Base-by-base conservation (phyloP, 2,888 invertebrate genomes). In the Ichneumoninae sp. region DNA sequence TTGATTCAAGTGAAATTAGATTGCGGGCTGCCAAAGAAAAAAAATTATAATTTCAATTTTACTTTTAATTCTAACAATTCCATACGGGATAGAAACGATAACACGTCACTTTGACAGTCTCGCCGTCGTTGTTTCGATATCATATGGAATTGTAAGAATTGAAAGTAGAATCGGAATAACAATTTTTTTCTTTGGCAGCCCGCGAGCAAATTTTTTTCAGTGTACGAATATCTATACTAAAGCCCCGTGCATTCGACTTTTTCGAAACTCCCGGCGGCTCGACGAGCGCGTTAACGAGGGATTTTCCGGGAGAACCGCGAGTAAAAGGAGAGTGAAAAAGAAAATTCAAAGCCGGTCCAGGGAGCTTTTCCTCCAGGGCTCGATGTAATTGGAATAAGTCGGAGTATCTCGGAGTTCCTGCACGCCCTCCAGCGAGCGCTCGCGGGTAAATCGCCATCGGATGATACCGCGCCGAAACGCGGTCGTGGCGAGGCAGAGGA, bases 311-410 rank as follows among this genome's bases (percentile, higher is more conserved):
- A 19, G 74, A 63, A 74, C 22, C 47, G 68, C 47, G 3, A 22
- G 36, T 69, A 50, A 70, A 47, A 33, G 70, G 54, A 16, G 50
- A 36, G 40, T 52, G 57, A 52, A 75, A 44, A 65, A 66, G 5
- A 50, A 50, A 10, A 30, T 2, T 54, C 50, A 71, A 70, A 63
- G 22, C 52, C 54, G 13, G 3, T 13, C 4, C 54, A 50, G 52
- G 16, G 30, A 40, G 57, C 57, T 50, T 68, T 77, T 73, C 47
- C 19, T n/a, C 52, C 36, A 40, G 40, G n/a, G 74, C 40, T 69
- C 85, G 68, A 79, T 80, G 79, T 85, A 82, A 79, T 85, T 85
- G 82, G 82, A 68, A 79, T 68, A 73, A 85, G 60, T 63, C 57
- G 8, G 22, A 50, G 36, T 75, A 71, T 79, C 57, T 52, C 19